Evolutionary conservation across 2,797 vertebrate species (phyloP), one percentile per base, ranked within the genome.

Genomic region (Muscicapa striata): DNA sequence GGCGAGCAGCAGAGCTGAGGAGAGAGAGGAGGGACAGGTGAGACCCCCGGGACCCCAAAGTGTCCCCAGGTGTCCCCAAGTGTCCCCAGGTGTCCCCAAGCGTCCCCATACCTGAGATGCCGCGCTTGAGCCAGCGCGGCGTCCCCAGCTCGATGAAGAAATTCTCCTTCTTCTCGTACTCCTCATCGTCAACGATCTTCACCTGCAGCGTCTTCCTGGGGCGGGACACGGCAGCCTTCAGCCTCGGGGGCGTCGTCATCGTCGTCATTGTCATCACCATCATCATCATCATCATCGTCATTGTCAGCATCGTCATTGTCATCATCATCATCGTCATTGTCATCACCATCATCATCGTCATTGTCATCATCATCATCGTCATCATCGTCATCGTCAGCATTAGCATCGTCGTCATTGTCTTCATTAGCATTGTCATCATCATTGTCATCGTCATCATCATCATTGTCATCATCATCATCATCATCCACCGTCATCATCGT

Each of bases 101-200:
- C 16, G 64, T 4, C 51, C 52, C 58, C 66, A 6, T 67, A 85
- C 81, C 84, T 1, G 77, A 91, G 77, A 87, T 91, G 84, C 89
- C 89, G 16, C 89, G 66, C 40, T 87, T 87, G 67, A 92, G 79
- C 90, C 84, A 92, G 17, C 98, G 98, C 5, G 99, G 99, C 87
- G 99, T 98, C 69, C 99, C 98, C 73, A 99, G 98, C 85, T 99
- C 98, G 4, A 99, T 98, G 95, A 98, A 99, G 97, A 99, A 99
- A 84, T 98, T 98, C 93, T 99, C 99, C 95, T 98, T 98, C 95
- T 99, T 99, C 96, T 99, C 99, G 29, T 99, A 99, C 96, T 99
- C 99, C 69, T 88, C 90, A 0, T 78, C 84, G 4, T 92, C 90
- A n/a, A 92, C 79, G 18, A 92, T 92, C 90, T 92, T 92, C 84